phyloP scores from a whole-genome alignment of 1,140 invertebrate species.

The Drosophila saltans region DNA sequence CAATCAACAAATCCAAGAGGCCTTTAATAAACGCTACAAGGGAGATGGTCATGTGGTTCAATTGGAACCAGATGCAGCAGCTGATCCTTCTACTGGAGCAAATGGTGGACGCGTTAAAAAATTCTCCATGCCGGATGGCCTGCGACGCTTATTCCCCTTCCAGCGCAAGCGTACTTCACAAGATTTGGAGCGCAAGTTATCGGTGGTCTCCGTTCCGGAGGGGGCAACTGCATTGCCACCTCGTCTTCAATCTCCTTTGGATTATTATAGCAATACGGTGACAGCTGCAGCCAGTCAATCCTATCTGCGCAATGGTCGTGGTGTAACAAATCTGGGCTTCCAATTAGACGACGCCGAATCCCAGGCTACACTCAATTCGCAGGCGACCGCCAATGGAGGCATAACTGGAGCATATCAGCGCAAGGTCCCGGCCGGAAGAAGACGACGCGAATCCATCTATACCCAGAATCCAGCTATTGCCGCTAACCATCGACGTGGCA shows the following conservation, averaged over 20 bases:
- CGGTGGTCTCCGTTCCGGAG: conserved; percentile 75
- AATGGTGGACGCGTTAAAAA: conserved; percentile 63
- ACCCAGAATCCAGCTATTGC: conserved; percentile 67
- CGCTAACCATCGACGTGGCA: conserved; percentile 57
- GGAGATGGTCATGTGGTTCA: conserved; percentile 53
- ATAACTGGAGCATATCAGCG: conserved; percentile 59
- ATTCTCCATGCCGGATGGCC: conserved; percentile 79
- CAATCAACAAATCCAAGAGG: conserved; percentile 81
- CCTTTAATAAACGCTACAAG: conserved; percentile 71
- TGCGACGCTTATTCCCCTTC: conserved; percentile 72
- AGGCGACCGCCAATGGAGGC: not conserved
- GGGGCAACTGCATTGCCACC: conserved; percentile 50
- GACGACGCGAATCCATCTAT: conserved; percentile 72
- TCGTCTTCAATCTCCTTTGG: conserved; percentile 43
- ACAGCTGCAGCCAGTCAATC: conserved; percentile 82
- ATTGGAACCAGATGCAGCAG: conserved; percentile 53
- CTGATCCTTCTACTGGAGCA: conserved; percentile 39
- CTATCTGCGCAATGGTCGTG: conserved; percentile 65
- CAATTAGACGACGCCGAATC: conserved; percentile 56
- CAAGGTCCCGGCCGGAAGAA: conserved; percentile 38
- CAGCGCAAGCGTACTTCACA: conserved; percentile 72
- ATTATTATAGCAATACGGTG: conserved; percentile 81
- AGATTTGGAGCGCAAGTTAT: conserved; percentile 72
- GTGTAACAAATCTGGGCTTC: conserved; percentile 59
- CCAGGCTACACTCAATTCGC: conserved; percentile 32